A percentile compares a stretch with the other conserved stretches of the same genome.
Evolutionary conservation across 1,140 invertebrate genomes (phyloP).

Genomic region (Bombus haemorrhoidalis): DNA sequence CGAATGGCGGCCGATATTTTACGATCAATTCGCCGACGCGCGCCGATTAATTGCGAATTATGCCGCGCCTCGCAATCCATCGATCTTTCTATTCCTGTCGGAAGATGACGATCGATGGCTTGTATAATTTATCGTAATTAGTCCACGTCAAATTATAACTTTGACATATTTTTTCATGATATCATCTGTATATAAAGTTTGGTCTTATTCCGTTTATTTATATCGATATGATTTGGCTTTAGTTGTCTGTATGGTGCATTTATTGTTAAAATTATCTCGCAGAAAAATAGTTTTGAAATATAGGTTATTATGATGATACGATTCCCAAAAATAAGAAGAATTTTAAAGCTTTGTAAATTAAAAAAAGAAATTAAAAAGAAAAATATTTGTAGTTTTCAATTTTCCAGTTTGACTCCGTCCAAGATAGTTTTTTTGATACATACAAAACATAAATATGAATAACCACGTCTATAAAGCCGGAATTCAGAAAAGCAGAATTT

Average conservation of each 20-base stretch:
- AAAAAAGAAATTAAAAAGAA: too few species aligned
- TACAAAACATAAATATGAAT: too few species aligned
- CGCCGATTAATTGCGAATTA: constrained; percentile 41
- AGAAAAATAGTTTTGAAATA: neutral
- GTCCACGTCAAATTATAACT: neutral
- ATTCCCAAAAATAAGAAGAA: too few species aligned
- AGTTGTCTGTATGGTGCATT: too few species aligned
- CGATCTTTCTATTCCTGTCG: neutral
- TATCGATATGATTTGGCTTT: neutral
- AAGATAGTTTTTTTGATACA: neutral
- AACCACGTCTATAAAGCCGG: too few species aligned
- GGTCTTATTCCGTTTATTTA: neutral
- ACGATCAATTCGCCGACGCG: constrained; percentile 27
- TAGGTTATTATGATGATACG: neutral
- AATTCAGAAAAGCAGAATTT: neutral
- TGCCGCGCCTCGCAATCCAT: constrained; percentile 17
- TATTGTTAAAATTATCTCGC: too few species aligned
- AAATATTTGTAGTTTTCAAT: neutral
- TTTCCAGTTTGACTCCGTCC: neutral
- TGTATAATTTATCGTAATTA: neutral
- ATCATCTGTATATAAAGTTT: neutral
- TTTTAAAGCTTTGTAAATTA: too few species aligned
- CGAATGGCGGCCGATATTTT: constrained; percentile 39
- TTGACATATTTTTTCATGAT: too few species aligned
- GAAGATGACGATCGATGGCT: constrained; percentile 8